Percentiles rank a stretch among this genome's conserved stretches.
phyloP scores from a whole-genome alignment of 2,888 invertebrate species.

The Eupithecia vulgata region DNA sequence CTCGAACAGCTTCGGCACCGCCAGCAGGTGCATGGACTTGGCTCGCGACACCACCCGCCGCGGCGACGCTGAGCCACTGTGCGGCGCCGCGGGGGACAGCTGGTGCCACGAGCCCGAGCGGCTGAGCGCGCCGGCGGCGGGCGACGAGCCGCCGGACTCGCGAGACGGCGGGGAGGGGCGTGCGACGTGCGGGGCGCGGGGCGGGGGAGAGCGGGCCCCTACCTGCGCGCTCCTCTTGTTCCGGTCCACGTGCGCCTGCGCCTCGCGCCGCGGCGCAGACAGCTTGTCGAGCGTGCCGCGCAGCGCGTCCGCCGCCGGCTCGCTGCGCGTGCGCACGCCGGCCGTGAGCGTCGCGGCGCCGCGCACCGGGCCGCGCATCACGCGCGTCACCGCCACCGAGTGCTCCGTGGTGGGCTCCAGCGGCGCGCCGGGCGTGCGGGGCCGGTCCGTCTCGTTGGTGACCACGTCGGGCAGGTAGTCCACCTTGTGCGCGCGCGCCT shows the following conservation, averaged over 20 bases:
- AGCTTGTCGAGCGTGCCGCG: conserved; percentile 85
- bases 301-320: conserved; percentile 62
- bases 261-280: conserved; percentile 58
- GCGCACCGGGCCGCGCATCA: conserved; percentile 90
- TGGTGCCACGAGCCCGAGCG: conserved; percentile 94
- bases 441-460: conserved; percentile 67
- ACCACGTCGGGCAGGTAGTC: conserved; percentile 80
- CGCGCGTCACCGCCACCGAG: conserved; percentile 86
- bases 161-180: conserved; percentile 62
- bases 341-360: conserved; percentile 88
- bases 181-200: conserved; percentile 59
- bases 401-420: conserved; percentile 81
- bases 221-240: conserved; percentile 64
- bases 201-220: conserved; percentile 63
- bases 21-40: conserved; percentile 90
- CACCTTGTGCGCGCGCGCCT: conserved; percentile 75
- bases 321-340: conserved; percentile 83
- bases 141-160: conserved; percentile 60
- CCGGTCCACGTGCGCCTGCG: conserved; percentile 51
- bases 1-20: conserved; percentile 91
- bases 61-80: conserved; percentile 71
- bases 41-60: conserved; percentile 81
- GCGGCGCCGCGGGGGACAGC: conserved; percentile 76
- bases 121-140: conserved; percentile 54
- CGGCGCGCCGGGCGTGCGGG: conserved; percentile 45